Percentiles rank a stretch among this genome's conserved stretches.
phyloP scores from a whole-genome alignment of 2,888 invertebrate genomes.

The Tribolium freemani region DNA sequence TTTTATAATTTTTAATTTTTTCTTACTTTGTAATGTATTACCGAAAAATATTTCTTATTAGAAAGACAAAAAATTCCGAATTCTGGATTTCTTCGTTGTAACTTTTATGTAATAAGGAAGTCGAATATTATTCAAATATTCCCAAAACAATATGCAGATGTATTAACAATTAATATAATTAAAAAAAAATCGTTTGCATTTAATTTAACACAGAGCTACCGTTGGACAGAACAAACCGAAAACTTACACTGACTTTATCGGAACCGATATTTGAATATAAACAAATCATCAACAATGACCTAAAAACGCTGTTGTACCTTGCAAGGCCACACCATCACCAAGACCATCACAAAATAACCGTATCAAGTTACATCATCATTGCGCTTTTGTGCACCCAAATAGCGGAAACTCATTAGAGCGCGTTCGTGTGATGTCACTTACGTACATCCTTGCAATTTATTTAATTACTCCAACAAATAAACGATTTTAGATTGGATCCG shows the following conservation, averaged over 20 bases:
- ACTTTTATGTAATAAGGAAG: no score
- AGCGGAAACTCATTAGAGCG: slow-evolving; percentile 38
- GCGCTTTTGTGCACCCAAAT: slow-evolving; percentile 40
- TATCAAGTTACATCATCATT: slow-evolving; percentile 38
- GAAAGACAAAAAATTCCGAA: no score
- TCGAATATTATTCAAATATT: no score
- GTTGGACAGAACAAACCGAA: neutral
- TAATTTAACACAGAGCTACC: no score
- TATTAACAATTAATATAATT: no score
- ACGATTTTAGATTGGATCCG: slow-evolving; percentile 74
- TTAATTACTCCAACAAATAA: slow-evolving; percentile 25
- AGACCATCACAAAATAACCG: slow-evolving; percentile 20
- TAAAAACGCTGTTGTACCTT: slow-evolving; percentile 25
- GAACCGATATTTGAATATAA: neutral
- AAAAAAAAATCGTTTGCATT: no score
- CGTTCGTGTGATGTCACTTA: slow-evolving; percentile 34
- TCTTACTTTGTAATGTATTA: no score
- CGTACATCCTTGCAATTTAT: slow-evolving; percentile 10
- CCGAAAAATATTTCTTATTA: no score
- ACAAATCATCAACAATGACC: slow-evolving; percentile 8
- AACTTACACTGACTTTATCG: neutral
- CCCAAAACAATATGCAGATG: no score
- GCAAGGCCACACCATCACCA: slow-evolving; percentile 23
- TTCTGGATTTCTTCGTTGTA: no score
- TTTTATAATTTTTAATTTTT: no score